A percentile compares a stretch with the other conserved stretches of the same genome.
These are phyloP conservation scores for Nothobranchius furzeri DNA, from an alignment of 2,113 vertebrate genomes.

Conservation along the genomic window DNA sequence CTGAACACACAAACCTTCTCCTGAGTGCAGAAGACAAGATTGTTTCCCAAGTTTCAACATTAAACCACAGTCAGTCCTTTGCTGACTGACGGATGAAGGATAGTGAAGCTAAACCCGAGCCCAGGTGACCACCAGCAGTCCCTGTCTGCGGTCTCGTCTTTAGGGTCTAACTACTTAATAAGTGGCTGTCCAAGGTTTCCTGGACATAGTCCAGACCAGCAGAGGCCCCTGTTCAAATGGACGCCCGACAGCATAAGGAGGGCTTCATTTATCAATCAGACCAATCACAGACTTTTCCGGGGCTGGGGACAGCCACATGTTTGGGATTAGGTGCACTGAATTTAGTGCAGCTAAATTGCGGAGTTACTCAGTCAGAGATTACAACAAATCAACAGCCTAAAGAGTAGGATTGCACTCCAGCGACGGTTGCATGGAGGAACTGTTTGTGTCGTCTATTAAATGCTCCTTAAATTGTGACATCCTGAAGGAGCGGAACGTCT, in stretches of 20 bases:
- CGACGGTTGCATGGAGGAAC: slow-evolving; percentile 33
- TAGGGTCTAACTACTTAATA: slow-evolving; percentile 95
- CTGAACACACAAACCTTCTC: slow-evolving; percentile 63
- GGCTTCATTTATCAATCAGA: slow-evolving; percentile 86
- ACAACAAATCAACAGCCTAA: slow-evolving; percentile 63
- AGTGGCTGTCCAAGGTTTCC: slow-evolving; percentile 95
- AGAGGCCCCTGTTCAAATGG: slow-evolving; percentile 82
- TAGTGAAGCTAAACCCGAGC: slow-evolving; percentile 70
- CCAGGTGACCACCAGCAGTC: slow-evolving; percentile 84
- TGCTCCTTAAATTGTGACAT: background rate
- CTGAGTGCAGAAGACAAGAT: slow-evolving; percentile 54
- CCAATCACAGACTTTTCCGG: slow-evolving; percentile 80
- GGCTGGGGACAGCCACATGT: slow-evolving; percentile 75
- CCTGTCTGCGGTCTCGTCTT: slow-evolving; percentile 84
- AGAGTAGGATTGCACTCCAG: slow-evolving; percentile 53
- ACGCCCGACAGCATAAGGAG: slow-evolving; percentile 78
- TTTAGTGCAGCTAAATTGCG: slow-evolving; percentile 61
- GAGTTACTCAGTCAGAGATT: slow-evolving; percentile 56
- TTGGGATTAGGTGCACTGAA: slow-evolving; percentile 69
- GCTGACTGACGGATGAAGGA: slow-evolving; percentile 54
- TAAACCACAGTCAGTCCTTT: slow-evolving; percentile 36
- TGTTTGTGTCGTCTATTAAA: slow-evolving; percentile 11
- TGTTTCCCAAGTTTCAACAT: slow-evolving; percentile 44
- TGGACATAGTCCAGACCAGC: slow-evolving; percentile 94
- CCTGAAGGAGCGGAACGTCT: background rate